Evolutionary conservation across 2,888 invertebrate species (phyloP), one percentile per base, ranked within the genome.

Genomic region (Tenthredo notha): DNA sequence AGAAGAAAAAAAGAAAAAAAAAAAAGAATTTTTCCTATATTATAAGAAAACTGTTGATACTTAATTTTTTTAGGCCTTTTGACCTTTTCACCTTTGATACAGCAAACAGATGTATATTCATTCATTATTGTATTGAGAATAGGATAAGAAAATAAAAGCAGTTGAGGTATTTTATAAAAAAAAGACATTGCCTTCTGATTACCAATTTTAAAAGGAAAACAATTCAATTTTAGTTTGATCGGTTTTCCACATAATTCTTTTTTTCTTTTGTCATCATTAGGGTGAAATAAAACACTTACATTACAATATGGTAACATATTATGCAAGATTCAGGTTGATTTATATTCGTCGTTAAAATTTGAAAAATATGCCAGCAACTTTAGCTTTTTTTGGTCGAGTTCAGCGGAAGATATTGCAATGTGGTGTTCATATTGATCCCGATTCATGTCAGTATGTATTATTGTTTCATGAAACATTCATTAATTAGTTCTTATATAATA

Each of bases 91-190:
- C 80, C 84, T 86, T 86, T 87, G 86, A 85, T 87, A 85, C 83
- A 84, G 86, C 77, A 86, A 88, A 87, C 86, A 85, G 86, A 87
- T 89, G 89, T 89, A 88, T 87, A 87, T 90, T 89, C 87, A 88
- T 89, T 89, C 88, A 88, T 89, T 89, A 89, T 88, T 89, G 87
- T 89, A 90, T 88, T 88, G 87, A 88, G 85, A 88, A 88, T 90
- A 89, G 89, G 88, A 84, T 85, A 86, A 88, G 87, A n/a, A 84
- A 91, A 91, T 91, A 90, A 91, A 89, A 86, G 88, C 89, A 91
- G 90, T 90, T 90, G 88, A 90, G 89, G 89, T 92, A 92, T 92
- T 92, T 91, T 91, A 91, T 90, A 91, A 88, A 90, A 88, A 87
- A 85, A 54, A 25, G 10, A 67, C 43, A 21, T 9, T 67, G 29